Conservation (phyloP, 2,888 invertebrate species). For the Zhengitettix transpicula region DNA sequence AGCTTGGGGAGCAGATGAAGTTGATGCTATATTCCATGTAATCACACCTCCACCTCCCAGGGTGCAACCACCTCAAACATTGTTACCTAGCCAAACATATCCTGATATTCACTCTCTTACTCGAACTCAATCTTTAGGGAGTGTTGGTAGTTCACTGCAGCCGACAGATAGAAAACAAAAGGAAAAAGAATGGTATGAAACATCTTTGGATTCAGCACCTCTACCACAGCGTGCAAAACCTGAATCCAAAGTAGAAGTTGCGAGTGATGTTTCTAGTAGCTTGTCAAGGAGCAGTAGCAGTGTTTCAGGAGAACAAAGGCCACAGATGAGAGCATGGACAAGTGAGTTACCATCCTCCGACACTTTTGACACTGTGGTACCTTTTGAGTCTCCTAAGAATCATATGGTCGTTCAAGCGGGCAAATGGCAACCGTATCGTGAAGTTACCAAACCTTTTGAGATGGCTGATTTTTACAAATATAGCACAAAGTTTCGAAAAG, state of each 20-base stretch:
- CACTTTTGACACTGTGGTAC: conserved; percentile 24
- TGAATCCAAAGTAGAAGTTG: background rate
- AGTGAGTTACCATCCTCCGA: background rate
- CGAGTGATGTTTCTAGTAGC: background rate
- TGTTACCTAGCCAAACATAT: conserved; percentile 24
- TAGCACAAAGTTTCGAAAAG: conserved; percentile 79
- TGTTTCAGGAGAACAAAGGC: background rate
- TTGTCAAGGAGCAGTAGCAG: conserved; percentile 9
- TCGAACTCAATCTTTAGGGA: conserved; percentile 40
- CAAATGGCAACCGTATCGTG: conserved; percentile 78
- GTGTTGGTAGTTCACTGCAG: conserved; percentile 25
- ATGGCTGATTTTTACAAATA: conserved; percentile 98
- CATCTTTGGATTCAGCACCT: conserved; percentile 22
- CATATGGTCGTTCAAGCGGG: conserved; percentile 75
- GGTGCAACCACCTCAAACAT: conserved; percentile 13
- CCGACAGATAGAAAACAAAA: conserved; percentile 1
- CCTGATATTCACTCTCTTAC: conserved; percentile 23
- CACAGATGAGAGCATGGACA: background rate
- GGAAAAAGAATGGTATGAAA: conserved; percentile 22
- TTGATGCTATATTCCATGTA: conserved; percentile 4
- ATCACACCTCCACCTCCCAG: background rate
- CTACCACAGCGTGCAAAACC: background rate
- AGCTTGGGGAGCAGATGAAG: conserved; percentile 12
- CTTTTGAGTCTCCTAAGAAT: conserved; percentile 63
- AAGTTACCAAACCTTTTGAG: conserved; percentile 92